Conservation (phyloP, 2,888 invertebrate species). For the Nebria salina region DNA sequence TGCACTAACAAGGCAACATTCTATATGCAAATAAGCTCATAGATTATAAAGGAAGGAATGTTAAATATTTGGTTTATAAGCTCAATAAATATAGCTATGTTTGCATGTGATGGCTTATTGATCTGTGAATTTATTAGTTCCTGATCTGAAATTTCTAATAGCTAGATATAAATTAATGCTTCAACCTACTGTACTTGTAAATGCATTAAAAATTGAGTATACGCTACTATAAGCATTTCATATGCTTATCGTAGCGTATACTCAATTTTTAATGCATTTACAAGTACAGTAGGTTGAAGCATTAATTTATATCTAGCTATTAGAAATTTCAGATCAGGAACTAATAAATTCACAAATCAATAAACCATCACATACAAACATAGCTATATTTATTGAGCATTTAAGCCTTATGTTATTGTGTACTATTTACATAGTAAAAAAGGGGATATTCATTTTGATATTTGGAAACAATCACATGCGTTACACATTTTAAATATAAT, state of each 20-base stretch:
- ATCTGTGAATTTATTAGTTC: background rate
- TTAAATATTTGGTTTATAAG: conserved; percentile 32
- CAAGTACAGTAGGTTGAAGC: no score
- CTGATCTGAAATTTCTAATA: background rate
- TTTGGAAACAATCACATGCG: background rate
- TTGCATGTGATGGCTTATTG: background rate
- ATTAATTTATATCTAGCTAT: background rate
- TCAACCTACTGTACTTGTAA: no score
- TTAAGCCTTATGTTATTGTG: background rate
- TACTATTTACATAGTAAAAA: background rate
- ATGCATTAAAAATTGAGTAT: no score
- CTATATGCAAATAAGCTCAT: conserved; percentile 24
- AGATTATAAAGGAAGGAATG: conserved; percentile 19
- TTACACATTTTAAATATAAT: background rate
- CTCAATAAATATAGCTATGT: conserved; percentile 22
- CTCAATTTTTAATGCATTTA: no score
- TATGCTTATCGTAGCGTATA: no score
- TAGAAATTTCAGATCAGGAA: background rate
- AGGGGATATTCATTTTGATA: background rate
- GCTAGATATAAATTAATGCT: no score
- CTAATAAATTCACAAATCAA: background rate
- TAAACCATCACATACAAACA: background rate
- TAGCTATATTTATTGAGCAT: conserved; percentile 27
- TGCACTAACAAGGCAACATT: background rate
- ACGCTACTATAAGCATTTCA: no score